Evolutionary conservation across 2,113 vertebrate species (phyloP).

Genomic region (Gymnogyps californianus): DNA sequence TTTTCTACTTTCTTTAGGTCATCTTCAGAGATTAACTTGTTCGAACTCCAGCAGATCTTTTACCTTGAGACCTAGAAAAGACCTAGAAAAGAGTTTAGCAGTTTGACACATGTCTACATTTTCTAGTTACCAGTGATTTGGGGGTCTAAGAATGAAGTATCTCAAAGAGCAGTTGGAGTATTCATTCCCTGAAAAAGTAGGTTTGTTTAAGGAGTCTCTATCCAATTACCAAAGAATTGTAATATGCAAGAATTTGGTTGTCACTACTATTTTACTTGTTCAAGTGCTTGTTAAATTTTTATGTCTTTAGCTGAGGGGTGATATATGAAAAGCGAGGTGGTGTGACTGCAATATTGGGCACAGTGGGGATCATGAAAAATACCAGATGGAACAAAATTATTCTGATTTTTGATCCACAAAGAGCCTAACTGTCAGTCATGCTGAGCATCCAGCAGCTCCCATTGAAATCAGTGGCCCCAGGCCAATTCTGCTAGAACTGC

Average conservation of each 20-base stretch:
- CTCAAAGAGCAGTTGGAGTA: neutral
- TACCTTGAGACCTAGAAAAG: neutral
- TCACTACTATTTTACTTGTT: neutral
- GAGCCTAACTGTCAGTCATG: constrained; percentile 44
- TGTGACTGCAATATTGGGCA: constrained; percentile 14
- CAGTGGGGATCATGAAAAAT: constrained; percentile 3
- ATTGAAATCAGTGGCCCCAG: constrained; percentile 26
- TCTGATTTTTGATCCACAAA: constrained; percentile 44
- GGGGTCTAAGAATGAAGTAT: neutral
- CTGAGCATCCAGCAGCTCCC: constrained; percentile 51
- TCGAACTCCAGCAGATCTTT: neutral
- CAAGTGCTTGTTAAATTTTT: neutral
- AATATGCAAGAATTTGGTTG: neutral
- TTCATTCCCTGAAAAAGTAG: neutral
- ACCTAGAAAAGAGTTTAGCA: neutral
- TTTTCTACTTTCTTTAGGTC: neutral
- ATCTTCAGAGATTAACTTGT: neutral
- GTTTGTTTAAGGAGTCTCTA: neutral
- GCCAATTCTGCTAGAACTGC: neutral
- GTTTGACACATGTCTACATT: neutral
- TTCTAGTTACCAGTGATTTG: neutral
- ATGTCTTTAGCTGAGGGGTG: neutral
- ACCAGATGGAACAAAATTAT: constrained; percentile 58
- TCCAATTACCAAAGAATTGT: neutral
- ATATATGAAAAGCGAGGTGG: neutral